These are phyloP conservation scores for Mormoops blainvillei DNA, from an alignment of 2,113 vertebrate genomes.

Conservation along the genomic window DNA sequence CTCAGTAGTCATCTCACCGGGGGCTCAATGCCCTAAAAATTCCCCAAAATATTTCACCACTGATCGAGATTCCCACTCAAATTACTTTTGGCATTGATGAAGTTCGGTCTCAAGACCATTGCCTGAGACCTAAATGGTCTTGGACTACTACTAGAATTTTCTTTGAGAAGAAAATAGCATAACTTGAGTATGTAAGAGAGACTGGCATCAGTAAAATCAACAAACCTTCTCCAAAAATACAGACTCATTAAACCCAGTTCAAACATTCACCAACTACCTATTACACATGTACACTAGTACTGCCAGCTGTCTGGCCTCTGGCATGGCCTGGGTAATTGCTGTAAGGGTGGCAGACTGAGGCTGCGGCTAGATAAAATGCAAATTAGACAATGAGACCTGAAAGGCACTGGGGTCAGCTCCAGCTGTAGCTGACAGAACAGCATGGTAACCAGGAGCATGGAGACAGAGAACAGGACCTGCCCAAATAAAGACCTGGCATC, in stretches of 20 bases:
- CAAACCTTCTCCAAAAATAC: background rate
- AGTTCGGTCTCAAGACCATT: background rate
- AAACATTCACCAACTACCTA: background rate
- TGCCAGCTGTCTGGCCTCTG: background rate
- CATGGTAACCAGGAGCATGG: background rate
- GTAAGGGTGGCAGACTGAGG: background rate
- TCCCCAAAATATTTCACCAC: background rate
- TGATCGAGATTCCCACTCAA: background rate
- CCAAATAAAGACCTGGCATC: background rate
- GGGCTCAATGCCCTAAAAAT: background rate
- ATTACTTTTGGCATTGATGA: background rate
- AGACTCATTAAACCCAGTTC: background rate
- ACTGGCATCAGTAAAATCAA: background rate
- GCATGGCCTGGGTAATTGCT: background rate
- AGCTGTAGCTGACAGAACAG: background rate
- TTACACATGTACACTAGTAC: background rate
- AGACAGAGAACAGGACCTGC: background rate
- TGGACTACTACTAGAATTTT: background rate
- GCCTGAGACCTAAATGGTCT: background rate
- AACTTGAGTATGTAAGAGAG: background rate
- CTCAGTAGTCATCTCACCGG: background rate
- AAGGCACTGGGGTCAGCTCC: background rate
- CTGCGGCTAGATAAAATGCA: background rate
- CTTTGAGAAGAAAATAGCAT: background rate
- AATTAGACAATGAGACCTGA: background rate